A percentile compares a stretch with the other conserved stretches of the same genome.
Conservation (phyloP, 1,140 invertebrate genomes). For the Drosophila carrolli region DNA sequence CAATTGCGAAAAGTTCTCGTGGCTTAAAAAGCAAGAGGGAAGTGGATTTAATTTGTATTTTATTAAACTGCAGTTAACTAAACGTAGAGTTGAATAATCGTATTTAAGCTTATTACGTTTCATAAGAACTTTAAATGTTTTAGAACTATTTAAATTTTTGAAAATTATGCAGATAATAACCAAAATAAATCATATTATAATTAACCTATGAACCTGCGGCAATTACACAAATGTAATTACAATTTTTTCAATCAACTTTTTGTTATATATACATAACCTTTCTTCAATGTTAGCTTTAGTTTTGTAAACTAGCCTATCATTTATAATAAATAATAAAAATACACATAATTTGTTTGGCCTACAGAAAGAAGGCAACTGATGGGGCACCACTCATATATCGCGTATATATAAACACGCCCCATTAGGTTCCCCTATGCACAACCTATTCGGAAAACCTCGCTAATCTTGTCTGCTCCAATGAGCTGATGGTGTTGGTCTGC, state of each 20-base stretch:
- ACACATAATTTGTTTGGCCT: not conserved
- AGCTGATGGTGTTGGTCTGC: slow-evolving; percentile 49
- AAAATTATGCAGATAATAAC: too few relatives aligned
- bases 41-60: slow-evolving; percentile 5
- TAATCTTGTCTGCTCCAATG: slow-evolving; percentile 71
- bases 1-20: slow-evolving; percentile 22
- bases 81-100: not conserved
- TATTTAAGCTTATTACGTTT: not conserved
- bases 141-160: too few relatives aligned
- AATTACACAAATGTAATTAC: too few relatives aligned
- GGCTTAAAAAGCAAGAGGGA: slow-evolving; percentile 2
- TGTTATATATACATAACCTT: too few relatives aligned
- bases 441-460: slow-evolving; percentile 40
- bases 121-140: not conserved
- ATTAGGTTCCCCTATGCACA: slow-evolving; percentile 29
- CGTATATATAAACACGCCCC: slow-evolving; percentile 9
- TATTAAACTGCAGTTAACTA: not conserved
- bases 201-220: too few relatives aligned
- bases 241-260: too few relatives aligned
- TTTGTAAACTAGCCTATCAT: too few relatives aligned
- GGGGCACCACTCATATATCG: slow-evolving; percentile 1
- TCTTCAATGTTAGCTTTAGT: too few relatives aligned
- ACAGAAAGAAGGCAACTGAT: not conserved
- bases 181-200: too few relatives aligned
- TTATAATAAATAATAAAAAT: not conserved